phyloP scores from a whole-genome alignment of 2,113 vertebrate genomes.

The Lathamus discolor region DNA sequence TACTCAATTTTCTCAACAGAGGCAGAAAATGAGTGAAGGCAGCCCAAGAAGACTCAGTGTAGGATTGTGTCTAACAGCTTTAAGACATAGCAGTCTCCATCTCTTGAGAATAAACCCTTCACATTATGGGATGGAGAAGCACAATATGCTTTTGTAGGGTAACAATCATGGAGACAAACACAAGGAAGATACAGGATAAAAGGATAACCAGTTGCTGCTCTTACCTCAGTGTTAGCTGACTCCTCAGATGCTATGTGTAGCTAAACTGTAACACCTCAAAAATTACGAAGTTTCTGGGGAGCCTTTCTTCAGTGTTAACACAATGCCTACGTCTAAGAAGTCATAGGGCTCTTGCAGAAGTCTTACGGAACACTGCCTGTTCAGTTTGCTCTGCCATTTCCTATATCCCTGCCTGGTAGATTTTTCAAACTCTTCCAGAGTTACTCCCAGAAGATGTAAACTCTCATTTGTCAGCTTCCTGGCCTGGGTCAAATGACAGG shows the following conservation, averaged over 20 bases:
- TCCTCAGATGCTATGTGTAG: neutral
- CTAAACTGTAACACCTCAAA: neutral
- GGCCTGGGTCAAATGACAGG: neutral
- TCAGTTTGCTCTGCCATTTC: neutral
- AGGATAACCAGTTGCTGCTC: neutral
- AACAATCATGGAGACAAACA: neutral
- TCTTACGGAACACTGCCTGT: neutral
- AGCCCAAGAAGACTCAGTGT: neutral
- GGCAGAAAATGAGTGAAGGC: neutral
- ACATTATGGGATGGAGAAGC: neutral
- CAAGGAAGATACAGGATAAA: neutral
- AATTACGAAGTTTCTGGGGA: neutral
- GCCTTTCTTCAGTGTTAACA: neutral
- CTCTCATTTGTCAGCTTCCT: neutral
- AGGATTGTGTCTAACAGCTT: neutral
- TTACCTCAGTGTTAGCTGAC: neutral
- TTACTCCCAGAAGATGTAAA: neutral
- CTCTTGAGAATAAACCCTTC: neutral
- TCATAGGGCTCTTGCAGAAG: neutral
- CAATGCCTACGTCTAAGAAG: neutral
- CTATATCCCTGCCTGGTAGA: neutral
- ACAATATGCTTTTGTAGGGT: neutral
- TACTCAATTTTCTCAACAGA: neutral
- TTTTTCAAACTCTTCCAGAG: neutral
- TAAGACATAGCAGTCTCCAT: neutral